A percentile compares a stretch with the other conserved stretches of the same genome.
Evolutionary conservation across 2,888 invertebrate species (phyloP).

Genomic region (Tachystola acroxantha): DNA sequence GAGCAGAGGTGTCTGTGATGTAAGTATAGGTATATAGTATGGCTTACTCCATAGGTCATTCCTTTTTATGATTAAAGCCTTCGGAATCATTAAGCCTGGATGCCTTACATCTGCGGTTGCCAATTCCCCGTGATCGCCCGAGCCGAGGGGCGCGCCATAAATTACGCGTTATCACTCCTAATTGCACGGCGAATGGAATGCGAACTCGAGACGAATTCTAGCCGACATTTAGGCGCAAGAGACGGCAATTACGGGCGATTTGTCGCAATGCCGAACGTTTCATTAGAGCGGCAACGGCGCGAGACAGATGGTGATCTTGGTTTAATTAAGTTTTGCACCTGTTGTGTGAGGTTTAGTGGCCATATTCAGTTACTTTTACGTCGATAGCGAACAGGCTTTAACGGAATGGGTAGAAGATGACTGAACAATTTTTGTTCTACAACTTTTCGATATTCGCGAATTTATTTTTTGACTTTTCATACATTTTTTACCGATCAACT

Average conservation of each 20-base stretch:
- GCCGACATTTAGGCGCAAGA: slow-evolving; percentile 47
- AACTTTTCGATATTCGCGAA: too few relatives aligned
- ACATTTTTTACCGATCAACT: too few relatives aligned
- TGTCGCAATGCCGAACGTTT: slow-evolving; percentile 32
- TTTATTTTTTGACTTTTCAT: too few relatives aligned
- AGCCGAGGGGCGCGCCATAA: slow-evolving; percentile 37
- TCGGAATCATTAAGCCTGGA: slow-evolving; percentile 4
- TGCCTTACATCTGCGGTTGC: not conserved
- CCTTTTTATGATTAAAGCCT: too few relatives aligned
- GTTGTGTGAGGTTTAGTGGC: not conserved
- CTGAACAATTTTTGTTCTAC: too few relatives aligned
- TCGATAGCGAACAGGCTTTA: too few relatives aligned
- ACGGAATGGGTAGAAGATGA: too few relatives aligned
- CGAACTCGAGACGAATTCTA: slow-evolving; percentile 42
- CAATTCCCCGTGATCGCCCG: not conserved
- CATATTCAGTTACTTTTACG: too few relatives aligned
- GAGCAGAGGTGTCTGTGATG: too few relatives aligned
- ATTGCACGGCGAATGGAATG: slow-evolving; percentile 53
- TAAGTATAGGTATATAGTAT: too few relatives aligned
- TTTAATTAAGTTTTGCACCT: not conserved
- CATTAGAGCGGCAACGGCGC: slow-evolving; percentile 18
- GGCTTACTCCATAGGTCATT: too few relatives aligned
- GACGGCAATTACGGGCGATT: slow-evolving; percentile 40
- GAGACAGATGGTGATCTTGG: not conserved
- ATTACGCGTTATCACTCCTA: slow-evolving; percentile 58